Evolutionary conservation across 2,888 invertebrate species (phyloP).

Genomic region (Amphipoea oculea): DNA sequence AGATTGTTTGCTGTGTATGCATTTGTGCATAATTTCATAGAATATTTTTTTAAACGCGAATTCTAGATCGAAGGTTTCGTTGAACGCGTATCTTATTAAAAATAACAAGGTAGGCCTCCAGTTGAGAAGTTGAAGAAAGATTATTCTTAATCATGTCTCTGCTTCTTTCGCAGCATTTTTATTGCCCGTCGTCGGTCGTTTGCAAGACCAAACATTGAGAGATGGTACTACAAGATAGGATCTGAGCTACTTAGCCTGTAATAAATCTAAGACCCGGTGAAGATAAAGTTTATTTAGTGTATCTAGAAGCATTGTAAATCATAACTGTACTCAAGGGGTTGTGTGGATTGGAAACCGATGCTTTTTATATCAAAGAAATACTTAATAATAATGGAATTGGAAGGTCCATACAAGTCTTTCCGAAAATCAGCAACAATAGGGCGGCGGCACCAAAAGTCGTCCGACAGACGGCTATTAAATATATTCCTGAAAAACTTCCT

Average conservation of each 20-base stretch:
- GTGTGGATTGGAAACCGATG: too few species aligned
- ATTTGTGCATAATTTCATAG: background rate
- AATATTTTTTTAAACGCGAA: too few species aligned
- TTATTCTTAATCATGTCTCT: background rate
- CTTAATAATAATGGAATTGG: background rate
- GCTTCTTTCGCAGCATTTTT: background rate
- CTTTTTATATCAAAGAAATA: too few species aligned
- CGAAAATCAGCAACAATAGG: conserved; percentile 31
- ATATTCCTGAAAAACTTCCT: conserved; percentile 61
- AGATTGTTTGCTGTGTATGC: background rate
- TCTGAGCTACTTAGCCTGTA: background rate
- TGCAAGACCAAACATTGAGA: background rate
- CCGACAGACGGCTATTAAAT: conserved; percentile 28
- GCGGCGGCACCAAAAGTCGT: conserved; percentile 47
- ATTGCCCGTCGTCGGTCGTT: too few species aligned
- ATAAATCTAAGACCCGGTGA: background rate
- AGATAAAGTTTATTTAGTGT: background rate
- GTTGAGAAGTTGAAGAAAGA: background rate
- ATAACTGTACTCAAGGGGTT: background rate
- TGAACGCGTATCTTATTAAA: background rate
- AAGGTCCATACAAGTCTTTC: conserved; percentile 48
- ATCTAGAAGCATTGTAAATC: background rate
- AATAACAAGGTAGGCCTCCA: background rate
- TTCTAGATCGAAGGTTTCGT: background rate
- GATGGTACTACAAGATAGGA: background rate